phyloP scores from a whole-genome alignment of 2,113 vertebrate genomes.

The Cololabis saira region DNA sequence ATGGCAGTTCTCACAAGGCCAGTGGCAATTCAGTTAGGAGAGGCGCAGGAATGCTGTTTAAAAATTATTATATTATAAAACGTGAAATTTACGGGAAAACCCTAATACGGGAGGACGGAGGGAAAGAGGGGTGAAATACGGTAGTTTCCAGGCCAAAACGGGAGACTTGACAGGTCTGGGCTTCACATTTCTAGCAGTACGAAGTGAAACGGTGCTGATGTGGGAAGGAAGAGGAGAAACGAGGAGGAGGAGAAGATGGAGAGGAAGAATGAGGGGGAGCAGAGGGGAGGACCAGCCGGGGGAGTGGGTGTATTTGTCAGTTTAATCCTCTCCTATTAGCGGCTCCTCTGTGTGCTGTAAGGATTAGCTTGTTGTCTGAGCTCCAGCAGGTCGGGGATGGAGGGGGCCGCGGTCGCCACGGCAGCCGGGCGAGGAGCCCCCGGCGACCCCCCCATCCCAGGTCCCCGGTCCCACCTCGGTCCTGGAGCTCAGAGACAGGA shows the following conservation, averaged over 20 bases:
- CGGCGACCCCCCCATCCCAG: not conserved
- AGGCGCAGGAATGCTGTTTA: too few species aligned
- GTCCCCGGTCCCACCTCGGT: conserved; percentile 4
- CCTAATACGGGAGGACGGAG: too few species aligned
- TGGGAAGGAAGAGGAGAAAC: not conserved
- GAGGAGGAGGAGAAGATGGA: not conserved
- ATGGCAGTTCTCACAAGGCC: too few species aligned
- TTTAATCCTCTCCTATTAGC: conserved; percentile 74
- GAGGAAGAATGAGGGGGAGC: not conserved
- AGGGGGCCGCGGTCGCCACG: conserved; percentile 30
- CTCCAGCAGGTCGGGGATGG: conserved; percentile 59
- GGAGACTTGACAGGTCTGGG: too few species aligned
- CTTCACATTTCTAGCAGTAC: too few species aligned
- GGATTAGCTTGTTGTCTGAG: conserved; percentile 76
- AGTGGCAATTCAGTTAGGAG: too few species aligned
- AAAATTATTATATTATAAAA: too few species aligned
- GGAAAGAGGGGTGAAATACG: too few species aligned
- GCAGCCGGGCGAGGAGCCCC: conserved; percentile 39
- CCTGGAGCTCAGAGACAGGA: conserved; percentile 37
- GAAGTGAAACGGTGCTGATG: too few species aligned
- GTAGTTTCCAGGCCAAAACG: too few species aligned
- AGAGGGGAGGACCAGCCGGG: conserved; percentile 22
- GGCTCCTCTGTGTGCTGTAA: conserved; percentile 66
- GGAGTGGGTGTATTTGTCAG: conserved; percentile 49
- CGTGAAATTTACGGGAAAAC: too few species aligned